Conservation (phyloP, 2,113 vertebrate species). For the Ibidorhyncha struthersii region DNA sequence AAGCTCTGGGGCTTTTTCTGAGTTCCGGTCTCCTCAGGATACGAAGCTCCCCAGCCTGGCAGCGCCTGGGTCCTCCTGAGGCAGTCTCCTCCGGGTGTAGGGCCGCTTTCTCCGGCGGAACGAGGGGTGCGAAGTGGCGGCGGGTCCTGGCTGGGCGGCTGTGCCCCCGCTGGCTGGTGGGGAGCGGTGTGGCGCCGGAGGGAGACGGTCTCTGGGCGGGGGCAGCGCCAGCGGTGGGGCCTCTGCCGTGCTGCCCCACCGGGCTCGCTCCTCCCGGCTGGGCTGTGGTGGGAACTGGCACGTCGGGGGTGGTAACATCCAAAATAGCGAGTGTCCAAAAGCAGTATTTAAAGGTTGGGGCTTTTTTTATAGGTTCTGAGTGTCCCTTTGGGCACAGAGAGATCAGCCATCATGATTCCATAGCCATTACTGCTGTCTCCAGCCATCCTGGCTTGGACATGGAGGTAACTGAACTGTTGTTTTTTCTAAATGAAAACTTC, state of each 20-base stretch:
- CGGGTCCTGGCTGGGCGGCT: too few species aligned
- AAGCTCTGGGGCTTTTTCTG: fast-evolving
- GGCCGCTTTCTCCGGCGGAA: fast-evolving
- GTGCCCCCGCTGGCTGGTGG: too few species aligned
- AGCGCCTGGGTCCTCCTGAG: fast-evolving
- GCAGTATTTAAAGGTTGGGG: fast-evolving
- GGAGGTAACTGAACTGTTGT: fast-evolving
- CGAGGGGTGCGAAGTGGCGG: fast-evolving
- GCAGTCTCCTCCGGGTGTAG: fast-evolving
- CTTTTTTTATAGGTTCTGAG: fast-evolving
- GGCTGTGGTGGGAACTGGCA: fast-evolving
- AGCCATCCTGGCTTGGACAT: fast-evolving
- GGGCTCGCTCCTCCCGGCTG: background rate
- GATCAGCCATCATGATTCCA: fast-evolving
- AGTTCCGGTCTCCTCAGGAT: background rate
- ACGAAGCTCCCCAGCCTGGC: fast-evolving
- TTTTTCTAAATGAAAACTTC: background rate
- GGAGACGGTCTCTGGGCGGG: fast-evolving
- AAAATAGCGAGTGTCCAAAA: fast-evolving
- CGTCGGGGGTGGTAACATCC: fast-evolving
- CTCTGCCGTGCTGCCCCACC: fast-evolving
- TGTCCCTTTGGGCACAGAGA: fast-evolving
- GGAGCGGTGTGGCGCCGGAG: too few species aligned
- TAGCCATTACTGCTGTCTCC: background rate
- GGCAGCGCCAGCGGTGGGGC: fast-evolving